phyloP scores from a whole-genome alignment of 2,797 vertebrate species.

The Dallia pectoralis region DNA sequence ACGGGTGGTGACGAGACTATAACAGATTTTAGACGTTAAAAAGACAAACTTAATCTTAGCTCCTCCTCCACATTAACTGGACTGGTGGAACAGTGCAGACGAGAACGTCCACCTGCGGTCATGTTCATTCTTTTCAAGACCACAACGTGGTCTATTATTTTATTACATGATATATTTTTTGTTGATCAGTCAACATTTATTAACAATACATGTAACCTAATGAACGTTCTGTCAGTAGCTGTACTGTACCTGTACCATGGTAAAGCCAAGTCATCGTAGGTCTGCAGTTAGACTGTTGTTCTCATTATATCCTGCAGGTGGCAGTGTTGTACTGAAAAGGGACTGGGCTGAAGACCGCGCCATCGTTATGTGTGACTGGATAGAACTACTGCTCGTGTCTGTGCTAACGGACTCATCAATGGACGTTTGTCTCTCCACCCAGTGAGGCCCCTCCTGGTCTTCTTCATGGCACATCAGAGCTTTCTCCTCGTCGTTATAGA shows the following conservation, averaged over 20 bases:
- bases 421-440: conserved; percentile 3
- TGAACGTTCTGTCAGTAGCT: background rate
- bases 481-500: conserved; percentile 72
- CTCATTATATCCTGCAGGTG: conserved; percentile 50
- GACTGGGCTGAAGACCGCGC: conserved; percentile 17
- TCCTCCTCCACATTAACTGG: too few relatives aligned
- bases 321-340: conserved; percentile 26
- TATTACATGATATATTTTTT: background rate
- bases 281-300: conserved; percentile 10
- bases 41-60: too few relatives aligned
- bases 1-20: too few relatives aligned
- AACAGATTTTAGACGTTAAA: too few relatives aligned
- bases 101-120: too few relatives aligned
- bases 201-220: background rate
- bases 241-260: background rate
- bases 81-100: too few relatives aligned
- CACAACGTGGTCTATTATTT: background rate
- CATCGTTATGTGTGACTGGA: conserved; percentile 14
- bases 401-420: conserved; percentile 10
- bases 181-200: background rate
- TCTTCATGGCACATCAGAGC: conserved; percentile 63
- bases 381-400: conserved; percentile 4
- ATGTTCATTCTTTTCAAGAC: too few relatives aligned
- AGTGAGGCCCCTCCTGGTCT: background rate
- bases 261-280: conserved; percentile 27